A percentile compares a stretch with the other conserved stretches of the same genome.
phyloP scores from a whole-genome alignment of 2,113 vertebrate species.

The Eudyptes chrysolophus region DNA sequence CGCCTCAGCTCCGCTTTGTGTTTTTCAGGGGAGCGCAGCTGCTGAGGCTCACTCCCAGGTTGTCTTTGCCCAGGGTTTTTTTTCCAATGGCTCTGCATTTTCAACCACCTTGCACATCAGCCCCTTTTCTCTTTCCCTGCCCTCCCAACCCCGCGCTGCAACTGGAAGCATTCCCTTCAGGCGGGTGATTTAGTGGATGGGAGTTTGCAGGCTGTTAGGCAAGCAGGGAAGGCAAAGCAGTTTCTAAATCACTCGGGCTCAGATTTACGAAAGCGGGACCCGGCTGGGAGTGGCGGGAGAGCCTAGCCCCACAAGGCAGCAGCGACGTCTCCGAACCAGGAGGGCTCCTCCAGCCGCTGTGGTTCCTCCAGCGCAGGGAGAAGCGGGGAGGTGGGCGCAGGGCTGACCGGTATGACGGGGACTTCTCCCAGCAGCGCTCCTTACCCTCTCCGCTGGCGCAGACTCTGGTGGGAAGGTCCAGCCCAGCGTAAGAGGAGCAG shows the following conservation, averaged over 20 bases:
- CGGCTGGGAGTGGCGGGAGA: background rate
- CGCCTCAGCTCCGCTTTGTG: accelerated
- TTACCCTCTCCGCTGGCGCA: background rate
- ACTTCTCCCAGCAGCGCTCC: background rate
- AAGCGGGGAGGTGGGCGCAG: background rate
- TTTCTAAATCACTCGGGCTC: background rate
- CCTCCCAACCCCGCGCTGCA: accelerated
- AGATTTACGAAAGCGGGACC: background rate
- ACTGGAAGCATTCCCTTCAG: accelerated
- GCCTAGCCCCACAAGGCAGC: background rate
- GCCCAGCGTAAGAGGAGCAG: background rate
- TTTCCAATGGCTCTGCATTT: background rate
- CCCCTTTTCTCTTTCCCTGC: background rate
- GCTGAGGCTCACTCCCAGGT: background rate
- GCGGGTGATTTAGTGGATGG: background rate
- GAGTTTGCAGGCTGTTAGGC: background rate
- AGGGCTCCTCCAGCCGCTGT: background rate
- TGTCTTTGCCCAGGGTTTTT: background rate
- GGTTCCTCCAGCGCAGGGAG: background rate
- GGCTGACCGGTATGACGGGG: accelerated
- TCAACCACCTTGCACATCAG: no score
- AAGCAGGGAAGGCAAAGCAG: background rate
- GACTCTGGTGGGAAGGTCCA: background rate
- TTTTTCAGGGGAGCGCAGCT: no score
- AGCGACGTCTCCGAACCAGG: background rate